Evolutionary conservation across 2,113 vertebrate species (phyloP).

Genomic region (Sorex fumeus): DNA sequence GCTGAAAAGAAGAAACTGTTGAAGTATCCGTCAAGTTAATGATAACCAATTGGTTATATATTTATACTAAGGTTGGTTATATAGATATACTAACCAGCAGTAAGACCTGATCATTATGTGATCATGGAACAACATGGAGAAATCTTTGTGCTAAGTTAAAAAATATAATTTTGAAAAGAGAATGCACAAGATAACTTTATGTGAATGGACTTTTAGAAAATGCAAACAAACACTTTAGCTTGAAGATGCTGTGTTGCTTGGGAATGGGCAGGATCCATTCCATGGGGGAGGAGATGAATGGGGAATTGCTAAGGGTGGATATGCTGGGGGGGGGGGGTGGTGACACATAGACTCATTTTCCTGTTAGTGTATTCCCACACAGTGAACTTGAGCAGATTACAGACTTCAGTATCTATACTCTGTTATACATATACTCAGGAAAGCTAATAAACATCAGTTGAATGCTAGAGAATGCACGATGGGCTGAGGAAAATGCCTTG

Average conservation of each 20-base stretch:
- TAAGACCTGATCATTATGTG: neutral
- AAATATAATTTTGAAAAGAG: neutral
- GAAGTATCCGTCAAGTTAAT: neutral
- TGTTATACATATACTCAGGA: neutral
- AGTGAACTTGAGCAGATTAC: neutral
- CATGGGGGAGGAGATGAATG: neutral
- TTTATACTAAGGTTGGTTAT: too few species aligned
- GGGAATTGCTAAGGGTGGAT: neutral
- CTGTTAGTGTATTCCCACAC: neutral
- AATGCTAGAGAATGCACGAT: too few species aligned
- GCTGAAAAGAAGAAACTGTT: neutral
- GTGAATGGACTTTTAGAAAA: neutral
- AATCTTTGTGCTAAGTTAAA: neutral
- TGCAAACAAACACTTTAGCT: neutral
- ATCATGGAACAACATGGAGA: rapidly evolving
- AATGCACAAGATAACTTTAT: neutral
- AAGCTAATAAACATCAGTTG: neutral
- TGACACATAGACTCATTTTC: neutral
- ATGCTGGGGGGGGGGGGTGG: neutral
- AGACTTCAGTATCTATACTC: neutral
- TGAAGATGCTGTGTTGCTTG: neutral
- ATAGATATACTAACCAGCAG: neutral
- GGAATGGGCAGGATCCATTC: neutral
- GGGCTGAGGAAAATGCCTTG: too few species aligned
- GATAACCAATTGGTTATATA: neutral